phyloP scores from a whole-genome alignment of 2,888 invertebrate genomes.

The Xanthia togata region DNA sequence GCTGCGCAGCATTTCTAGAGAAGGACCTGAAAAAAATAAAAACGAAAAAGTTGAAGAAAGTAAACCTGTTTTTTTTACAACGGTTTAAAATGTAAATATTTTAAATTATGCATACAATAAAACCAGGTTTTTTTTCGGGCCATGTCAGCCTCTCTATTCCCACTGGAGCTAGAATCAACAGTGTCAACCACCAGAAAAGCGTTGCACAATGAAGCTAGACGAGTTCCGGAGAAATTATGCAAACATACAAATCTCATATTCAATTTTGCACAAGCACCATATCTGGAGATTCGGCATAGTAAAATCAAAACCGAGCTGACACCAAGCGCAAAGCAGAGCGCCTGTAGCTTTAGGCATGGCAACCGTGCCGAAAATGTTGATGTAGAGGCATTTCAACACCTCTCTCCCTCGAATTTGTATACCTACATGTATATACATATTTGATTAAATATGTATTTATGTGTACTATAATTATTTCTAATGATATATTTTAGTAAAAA shows the following conservation, averaged over 20 bases:
- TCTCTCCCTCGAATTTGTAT: no score
- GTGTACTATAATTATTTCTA: no score
- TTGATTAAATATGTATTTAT: no score
- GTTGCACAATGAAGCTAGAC: no score
- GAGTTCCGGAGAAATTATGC: background rate
- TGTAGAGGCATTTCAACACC: no score
- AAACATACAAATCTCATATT: background rate
- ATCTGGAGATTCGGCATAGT: background rate
- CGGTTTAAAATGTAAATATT: background rate
- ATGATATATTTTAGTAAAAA: no score
- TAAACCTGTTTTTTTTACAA: no score
- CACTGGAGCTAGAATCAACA: background rate
- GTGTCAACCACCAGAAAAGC: background rate
- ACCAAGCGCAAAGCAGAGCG: no score
- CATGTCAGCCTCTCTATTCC: no score
- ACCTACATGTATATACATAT: no score
- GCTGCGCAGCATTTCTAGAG: background rate
- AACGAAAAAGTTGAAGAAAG: background rate
- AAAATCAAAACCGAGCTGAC: background rate
- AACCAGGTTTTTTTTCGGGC: background rate
- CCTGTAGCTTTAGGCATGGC: background rate
- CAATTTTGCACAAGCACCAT: no score
- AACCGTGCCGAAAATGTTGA: background rate
- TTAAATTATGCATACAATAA: background rate
- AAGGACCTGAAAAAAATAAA: slow-evolving; percentile 1